Percentiles rank a stretch among this genome's conserved stretches.
Evolutionary conservation across 1,140 invertebrate genomes (phyloP).

Genomic region (Sesamia nonagrioides): DNA sequence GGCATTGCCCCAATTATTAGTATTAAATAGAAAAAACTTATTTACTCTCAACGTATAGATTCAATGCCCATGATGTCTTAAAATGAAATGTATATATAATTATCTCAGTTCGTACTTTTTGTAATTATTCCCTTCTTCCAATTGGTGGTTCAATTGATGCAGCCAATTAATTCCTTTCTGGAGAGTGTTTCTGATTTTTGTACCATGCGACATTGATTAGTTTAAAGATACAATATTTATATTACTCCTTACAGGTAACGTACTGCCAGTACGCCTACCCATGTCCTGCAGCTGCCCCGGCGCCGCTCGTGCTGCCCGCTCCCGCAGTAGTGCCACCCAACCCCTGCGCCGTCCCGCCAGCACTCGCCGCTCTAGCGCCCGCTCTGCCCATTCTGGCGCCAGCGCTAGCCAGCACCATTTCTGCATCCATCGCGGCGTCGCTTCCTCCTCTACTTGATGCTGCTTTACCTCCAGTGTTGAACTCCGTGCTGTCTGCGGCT

Average conservation of each 20-base stretch:
- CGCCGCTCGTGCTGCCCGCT: constrained; percentile 24
- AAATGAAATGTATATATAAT: no score
- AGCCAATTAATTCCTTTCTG: no score
- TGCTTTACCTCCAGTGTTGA: constrained; percentile 63
- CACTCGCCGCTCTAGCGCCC: constrained; percentile 47
- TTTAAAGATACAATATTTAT: no score
- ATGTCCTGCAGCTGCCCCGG: neutral
- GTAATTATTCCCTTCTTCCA: no score
- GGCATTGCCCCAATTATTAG: no score
- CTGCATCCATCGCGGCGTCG: constrained; percentile 62
- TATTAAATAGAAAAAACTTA: no score
- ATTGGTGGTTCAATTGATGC: no score
- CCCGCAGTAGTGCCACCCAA: constrained; percentile 49
- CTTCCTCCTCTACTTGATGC: constrained; percentile 65
- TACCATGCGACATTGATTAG: no score
- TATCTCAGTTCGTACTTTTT: no score
- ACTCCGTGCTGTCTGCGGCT: constrained; percentile 61
- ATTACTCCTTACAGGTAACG: neutral
- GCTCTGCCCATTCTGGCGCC: constrained; percentile 54
- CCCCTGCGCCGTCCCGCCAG: constrained; percentile 35
- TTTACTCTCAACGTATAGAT: no score
- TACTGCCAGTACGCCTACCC: constrained; percentile 28
- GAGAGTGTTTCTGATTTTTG: no score
- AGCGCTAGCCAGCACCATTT: constrained; percentile 61
- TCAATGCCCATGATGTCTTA: no score